Evolutionary conservation across 2,797 vertebrate genomes (phyloP), one percentile per base, ranked within the genome.

Genomic region (Nannoperca australis): DNA sequence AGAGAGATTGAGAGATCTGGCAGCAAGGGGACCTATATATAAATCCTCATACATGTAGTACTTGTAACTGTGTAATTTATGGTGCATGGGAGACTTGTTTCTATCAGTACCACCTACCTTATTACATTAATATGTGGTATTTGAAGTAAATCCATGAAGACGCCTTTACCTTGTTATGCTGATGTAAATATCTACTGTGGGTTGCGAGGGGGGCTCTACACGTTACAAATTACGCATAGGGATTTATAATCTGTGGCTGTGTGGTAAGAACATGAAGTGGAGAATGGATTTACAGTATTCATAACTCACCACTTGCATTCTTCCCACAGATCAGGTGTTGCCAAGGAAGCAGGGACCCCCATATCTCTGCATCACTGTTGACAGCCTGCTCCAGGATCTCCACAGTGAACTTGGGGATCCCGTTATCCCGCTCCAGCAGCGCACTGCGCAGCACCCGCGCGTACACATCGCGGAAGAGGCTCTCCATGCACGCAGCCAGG

Each of bases 291-390:
- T 34, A 42, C 36, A 65, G 51, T 12, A 12, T 34, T 47, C 51
- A 24, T 7, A 73, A 96, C 98, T 98, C 93, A 99, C 98, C 98
- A 84, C 94, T 96, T 69, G 97, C 97, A 81, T 97, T 99, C 91
- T 97, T 98, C 60, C 97, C 97, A 88, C 97, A 99, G 90, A 97
- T 96, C 78, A 99, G 97, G 84, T 99, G 98, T 78, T 98, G 97
- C 93, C 96, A 97, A 42, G 94, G 94, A 86, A 98, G 97, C 83
- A 98, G 91, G 62, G 97, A 95, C n/a, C 98, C 98, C 96, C 97
- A 99, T 5, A 99, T 93, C 94, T 99, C 98, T 0, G 97, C 95
- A 70, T 99, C 97, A 40, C 95, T 92, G 94, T 89, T 96, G 88
- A 99, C 90, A 22, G 96, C 96, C 93, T 97, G 97, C 82, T 98